A percentile compares a stretch with the other conserved stretches of the same genome.
phyloP scores from a whole-genome alignment of 2,113 vertebrate genomes.

The Hiodon alosoides region DNA sequence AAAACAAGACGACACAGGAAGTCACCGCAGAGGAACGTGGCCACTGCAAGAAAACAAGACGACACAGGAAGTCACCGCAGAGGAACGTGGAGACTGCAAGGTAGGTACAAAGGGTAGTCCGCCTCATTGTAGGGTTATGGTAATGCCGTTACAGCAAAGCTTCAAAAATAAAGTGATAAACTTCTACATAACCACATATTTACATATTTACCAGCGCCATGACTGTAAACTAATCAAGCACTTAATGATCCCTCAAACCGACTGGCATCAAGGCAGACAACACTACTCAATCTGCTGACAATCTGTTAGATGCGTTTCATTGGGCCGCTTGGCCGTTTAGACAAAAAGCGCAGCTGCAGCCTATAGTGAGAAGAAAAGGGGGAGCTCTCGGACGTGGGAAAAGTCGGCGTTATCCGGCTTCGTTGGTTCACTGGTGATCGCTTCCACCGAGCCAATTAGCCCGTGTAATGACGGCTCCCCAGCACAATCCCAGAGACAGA shows the following conservation, averaged over 20 bases:
- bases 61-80: background rate
- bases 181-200: no score
- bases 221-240: no score
- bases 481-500: constrained; percentile 50
- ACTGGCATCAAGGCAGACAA: no score
- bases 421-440: constrained; percentile 52
- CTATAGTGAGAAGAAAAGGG: constrained; percentile 12
- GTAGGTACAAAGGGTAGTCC: background rate
- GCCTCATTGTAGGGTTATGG: no score
- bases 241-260: no score
- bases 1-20: constrained; percentile 1
- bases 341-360: background rate
- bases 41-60: background rate
- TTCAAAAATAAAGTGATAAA: no score
- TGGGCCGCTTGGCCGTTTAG: no score
- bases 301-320: no score
- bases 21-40: background rate
- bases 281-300: no score
- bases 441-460: constrained; percentile 55
- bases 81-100: background rate
- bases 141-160: no score
- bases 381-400: constrained; percentile 34
- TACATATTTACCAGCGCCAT: no score
- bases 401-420: constrained; percentile 44
- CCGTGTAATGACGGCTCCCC: constrained; percentile 62